phyloP scores from a whole-genome alignment of 23 tunicate species.

The Clavelina lepadiformis region DNA sequence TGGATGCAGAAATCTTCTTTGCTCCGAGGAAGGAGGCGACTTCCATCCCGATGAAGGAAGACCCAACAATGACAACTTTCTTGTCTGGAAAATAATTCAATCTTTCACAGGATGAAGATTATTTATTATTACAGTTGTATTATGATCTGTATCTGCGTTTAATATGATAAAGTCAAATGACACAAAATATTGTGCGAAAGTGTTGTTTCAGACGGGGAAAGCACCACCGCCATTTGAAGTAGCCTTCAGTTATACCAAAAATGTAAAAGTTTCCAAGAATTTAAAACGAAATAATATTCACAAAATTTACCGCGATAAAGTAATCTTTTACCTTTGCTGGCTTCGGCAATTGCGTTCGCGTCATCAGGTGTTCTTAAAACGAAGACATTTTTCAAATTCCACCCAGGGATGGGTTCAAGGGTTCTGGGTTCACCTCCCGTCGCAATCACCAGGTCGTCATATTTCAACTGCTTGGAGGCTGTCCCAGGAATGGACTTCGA shows the following conservation, averaged over 20 bases:
- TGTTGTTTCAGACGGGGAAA: too few species aligned
- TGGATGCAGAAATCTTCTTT: conserved; percentile 30
- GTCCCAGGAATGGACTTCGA: conserved; percentile 2
- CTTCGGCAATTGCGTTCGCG: conserved; percentile 46
- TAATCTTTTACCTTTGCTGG: conserved; percentile 32
- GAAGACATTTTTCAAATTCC: conserved; percentile 45
- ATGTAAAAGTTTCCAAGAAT: too few species aligned
- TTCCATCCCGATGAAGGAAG: conserved; percentile 90
- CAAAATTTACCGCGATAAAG: not conserved
- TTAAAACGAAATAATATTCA: too few species aligned
- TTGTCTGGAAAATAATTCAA: conserved; percentile 47
- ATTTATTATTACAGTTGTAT: too few species aligned
- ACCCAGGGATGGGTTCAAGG: conserved; percentile 51
- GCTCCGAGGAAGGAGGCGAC: conserved; percentile 55
- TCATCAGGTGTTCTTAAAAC: conserved; percentile 61
- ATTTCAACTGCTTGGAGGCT: not conserved
- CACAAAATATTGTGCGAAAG: too few species aligned
- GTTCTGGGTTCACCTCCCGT: conserved; percentile 80
- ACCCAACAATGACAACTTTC: conserved; percentile 63
- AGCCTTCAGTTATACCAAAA: too few species aligned
- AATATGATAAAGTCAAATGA: too few species aligned
- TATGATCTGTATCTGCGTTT: too few species aligned
- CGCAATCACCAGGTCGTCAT: conserved; percentile 50
- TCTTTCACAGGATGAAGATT: too few species aligned
- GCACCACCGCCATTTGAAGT: too few species aligned